These are phyloP conservation scores for Hydrophis major DNA, from an alignment of 2,797 vertebrate genomes.

Conservation along the genomic window DNA sequence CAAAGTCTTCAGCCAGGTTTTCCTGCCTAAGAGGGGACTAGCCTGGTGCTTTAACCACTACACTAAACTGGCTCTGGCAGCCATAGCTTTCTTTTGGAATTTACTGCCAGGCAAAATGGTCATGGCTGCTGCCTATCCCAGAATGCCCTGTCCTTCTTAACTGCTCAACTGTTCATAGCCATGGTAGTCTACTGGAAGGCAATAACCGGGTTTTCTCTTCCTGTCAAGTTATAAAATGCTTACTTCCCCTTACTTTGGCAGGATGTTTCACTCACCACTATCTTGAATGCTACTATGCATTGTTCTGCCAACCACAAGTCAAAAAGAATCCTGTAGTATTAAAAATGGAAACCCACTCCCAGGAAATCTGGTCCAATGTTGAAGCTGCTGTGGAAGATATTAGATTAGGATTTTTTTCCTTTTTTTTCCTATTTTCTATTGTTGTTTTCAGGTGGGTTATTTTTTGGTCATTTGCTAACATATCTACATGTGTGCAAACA, in stretches of 20 bases:
- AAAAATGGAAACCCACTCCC: not conserved
- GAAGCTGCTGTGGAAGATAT: not conserved
- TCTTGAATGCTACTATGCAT: not conserved
- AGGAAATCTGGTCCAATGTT: not conserved
- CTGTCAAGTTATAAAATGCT: not conserved
- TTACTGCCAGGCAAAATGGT: not conserved
- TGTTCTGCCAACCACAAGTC: not conserved
- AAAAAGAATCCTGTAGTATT: not conserved
- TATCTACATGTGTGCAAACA: slow-evolving; percentile 56
- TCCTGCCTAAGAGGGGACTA: not conserved
- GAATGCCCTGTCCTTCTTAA: not conserved
- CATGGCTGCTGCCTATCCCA: not conserved
- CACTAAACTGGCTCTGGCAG: not conserved
- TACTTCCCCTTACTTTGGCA: not conserved
- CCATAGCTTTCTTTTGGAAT: not conserved
- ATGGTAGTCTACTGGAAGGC: not conserved
- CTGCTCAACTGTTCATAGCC: not conserved
- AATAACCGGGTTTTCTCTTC: not conserved
- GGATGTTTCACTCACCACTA: not conserved
- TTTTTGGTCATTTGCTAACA: not conserved
- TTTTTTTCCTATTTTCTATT: not conserved
- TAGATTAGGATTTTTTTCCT: not conserved
- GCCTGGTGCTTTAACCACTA: not conserved
- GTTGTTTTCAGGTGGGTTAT: not conserved
- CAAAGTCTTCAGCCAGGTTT: not conserved